Conservation (phyloP, 2,113 vertebrate genomes). For the Carettochelys insculpta region DNA sequence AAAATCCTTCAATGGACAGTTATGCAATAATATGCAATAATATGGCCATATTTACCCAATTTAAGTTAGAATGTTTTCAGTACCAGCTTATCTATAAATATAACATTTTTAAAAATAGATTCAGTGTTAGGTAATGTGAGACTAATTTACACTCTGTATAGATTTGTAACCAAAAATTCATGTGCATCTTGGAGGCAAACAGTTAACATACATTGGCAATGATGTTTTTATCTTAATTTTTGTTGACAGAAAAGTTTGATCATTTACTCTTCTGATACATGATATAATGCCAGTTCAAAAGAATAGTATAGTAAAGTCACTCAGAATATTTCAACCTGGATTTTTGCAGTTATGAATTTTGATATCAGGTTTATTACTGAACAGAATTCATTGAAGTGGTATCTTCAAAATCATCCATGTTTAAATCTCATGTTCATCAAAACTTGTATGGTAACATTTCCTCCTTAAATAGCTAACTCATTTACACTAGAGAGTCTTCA, state of each 20-base stretch:
- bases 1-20: background rate
- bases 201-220: background rate
- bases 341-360: background rate
- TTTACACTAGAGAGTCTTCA: background rate
- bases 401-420: background rate
- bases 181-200: background rate
- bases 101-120: background rate
- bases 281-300: background rate
- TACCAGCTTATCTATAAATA: background rate
- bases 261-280: background rate
- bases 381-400: background rate
- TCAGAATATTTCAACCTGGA: background rate
- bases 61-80: background rate
- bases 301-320: background rate
- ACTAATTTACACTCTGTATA: background rate
- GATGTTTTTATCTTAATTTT: background rate
- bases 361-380: background rate
- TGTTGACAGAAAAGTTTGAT: background rate
- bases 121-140: background rate
- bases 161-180: background rate
- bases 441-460: background rate
- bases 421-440: background rate
- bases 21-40: fast-evolving
- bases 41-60: background rate
- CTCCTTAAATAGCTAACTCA: background rate